Evolutionary conservation across 2,113 vertebrate genomes (phyloP).

Genomic region (Mormyrus lacerda): DNA sequence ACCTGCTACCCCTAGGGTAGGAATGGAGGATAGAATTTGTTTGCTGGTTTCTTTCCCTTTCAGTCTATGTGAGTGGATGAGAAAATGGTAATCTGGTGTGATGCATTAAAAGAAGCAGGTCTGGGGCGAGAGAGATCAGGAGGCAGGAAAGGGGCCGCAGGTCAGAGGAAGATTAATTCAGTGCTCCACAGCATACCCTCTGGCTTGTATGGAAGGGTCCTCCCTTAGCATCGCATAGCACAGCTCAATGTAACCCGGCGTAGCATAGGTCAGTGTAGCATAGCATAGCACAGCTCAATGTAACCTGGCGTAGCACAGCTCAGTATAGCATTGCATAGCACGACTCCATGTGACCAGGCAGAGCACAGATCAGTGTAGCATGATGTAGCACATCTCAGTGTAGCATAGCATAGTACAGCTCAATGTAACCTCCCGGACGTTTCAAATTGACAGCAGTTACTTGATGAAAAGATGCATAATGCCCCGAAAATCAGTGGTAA

Average conservation of each 20-base stretch:
- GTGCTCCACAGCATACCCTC: neutral
- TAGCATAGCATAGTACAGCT: too few species aligned
- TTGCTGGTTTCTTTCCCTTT: neutral
- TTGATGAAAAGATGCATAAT: neutral
- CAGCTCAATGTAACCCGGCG: too few species aligned
- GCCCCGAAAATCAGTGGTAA: neutral
- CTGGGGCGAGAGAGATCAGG: neutral
- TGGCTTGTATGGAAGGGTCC: neutral
- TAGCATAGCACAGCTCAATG: neutral
- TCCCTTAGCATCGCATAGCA: neutral
- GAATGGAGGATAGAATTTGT: neutral
- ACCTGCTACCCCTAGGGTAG: too few species aligned
- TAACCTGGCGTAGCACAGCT: neutral
- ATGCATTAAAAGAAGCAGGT: neutral
- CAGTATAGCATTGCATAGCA: neutral
- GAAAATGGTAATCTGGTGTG: neutral
- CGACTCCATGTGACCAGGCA: too few species aligned
- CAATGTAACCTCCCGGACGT: neutral
- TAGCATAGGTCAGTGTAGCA: too few species aligned
- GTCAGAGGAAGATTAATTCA: neutral
- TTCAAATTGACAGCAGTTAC: neutral
- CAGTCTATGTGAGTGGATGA: neutral
- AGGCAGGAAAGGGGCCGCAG: too few species aligned
- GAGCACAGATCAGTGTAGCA: too few species aligned
- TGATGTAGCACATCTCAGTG: too few species aligned